A percentile compares a stretch with the other conserved stretches of the same genome.
These are phyloP conservation scores for Stenotaenia linearis DNA, from an alignment of 2,888 invertebrate species.

Conservation along the genomic window DNA sequence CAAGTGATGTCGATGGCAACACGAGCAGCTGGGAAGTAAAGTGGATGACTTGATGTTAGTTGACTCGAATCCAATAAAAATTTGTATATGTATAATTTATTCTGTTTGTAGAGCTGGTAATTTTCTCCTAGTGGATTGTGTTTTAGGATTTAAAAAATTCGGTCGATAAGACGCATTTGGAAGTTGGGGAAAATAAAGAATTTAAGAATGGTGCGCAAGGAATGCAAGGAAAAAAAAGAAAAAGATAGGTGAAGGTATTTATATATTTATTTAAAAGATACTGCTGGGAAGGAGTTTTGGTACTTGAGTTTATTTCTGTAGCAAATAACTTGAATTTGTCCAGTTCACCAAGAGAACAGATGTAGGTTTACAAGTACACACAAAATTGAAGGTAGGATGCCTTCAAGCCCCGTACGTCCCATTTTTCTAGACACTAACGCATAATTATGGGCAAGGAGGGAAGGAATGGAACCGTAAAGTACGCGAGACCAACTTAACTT, in stretches of 20 bases:
- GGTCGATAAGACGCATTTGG: background rate
- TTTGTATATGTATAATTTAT: too few relatives aligned
- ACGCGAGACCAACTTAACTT: slow-evolving; percentile 10
- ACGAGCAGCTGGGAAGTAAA: slow-evolving; percentile 3
- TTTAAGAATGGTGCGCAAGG: background rate
- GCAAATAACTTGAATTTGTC: background rate
- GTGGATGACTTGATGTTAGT: background rate
- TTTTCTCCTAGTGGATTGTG: background rate
- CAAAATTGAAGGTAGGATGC: background rate
- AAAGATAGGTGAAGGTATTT: background rate
- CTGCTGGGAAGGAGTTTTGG: background rate
- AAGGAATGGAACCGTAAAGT: slow-evolving; percentile 8
- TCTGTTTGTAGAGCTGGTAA: too few relatives aligned
- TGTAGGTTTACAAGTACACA: background rate
- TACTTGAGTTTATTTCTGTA: background rate
- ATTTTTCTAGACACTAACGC: slow-evolving; percentile 20
- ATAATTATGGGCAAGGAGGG: slow-evolving; percentile 24
- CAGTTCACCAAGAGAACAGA: background rate
- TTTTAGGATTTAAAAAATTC: background rate
- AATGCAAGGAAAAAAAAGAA: too few relatives aligned
- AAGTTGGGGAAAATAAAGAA: background rate
- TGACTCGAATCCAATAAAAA: too few relatives aligned
- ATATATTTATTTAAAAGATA: background rate
- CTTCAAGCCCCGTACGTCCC: slow-evolving; percentile 7
- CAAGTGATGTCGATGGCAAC: slow-evolving; percentile 13